Conservation (phyloP, 2,113 vertebrate genomes). For the Gadus macrocephalus region DNA sequence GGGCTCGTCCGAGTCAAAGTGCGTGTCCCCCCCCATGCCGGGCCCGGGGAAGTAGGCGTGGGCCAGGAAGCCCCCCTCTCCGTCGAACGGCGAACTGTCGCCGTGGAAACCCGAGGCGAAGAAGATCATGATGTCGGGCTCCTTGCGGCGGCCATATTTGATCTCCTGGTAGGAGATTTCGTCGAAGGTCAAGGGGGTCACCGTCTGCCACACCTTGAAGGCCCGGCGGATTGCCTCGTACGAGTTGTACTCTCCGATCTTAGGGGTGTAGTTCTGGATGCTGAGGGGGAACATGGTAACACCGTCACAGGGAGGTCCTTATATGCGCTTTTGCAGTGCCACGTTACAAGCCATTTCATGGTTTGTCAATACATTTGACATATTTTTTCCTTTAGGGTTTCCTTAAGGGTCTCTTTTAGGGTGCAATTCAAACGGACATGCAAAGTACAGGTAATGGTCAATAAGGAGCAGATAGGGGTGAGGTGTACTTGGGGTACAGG, state of each 20-base stretch:
- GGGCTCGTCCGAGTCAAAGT: conserved; percentile 94
- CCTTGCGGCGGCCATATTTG: conserved; percentile 83
- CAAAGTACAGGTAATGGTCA: no score
- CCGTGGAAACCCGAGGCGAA: conserved; percentile 95
- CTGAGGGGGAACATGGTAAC: conserved; percentile 54
- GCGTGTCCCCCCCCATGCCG: conserved; percentile 93
- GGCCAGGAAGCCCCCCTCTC: conserved; percentile 91
- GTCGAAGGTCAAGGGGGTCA: conserved; percentile 85
- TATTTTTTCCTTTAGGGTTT: no score
- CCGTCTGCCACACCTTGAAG: conserved; percentile 86
- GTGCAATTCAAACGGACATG: no score
- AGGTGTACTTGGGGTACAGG: no score
- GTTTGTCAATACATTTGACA: no score
- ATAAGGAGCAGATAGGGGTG: no score
- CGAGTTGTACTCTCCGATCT: conserved; percentile 87
- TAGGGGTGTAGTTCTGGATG: conserved; percentile 96
- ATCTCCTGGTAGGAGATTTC: conserved; percentile 90
- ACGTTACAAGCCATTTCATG: no score
- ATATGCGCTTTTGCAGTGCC: no score
- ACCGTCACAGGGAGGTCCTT: background rate
- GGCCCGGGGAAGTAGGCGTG: conserved; percentile 95
- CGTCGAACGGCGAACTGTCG: conserved; percentile 96
- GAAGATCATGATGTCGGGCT: conserved; percentile 95
- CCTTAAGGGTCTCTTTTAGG: no score
- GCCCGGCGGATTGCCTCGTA: conserved; percentile 83